Percentiles rank a stretch among this genome's conserved stretches.
Evolutionary conservation across 2,888 invertebrate species (phyloP).

Genomic region (Euproctis similis): DNA sequence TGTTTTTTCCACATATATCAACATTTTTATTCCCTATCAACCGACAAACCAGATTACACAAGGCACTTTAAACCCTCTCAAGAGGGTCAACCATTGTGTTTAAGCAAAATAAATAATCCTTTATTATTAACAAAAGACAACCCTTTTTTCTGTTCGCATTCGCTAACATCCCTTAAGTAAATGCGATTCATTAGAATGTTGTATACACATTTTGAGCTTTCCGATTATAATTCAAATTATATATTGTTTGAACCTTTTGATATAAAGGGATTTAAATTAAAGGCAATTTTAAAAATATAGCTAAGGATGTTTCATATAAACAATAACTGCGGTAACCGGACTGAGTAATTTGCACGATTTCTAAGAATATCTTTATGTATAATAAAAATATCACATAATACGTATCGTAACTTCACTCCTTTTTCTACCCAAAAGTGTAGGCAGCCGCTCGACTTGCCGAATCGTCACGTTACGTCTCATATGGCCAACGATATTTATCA

Average conservation of each 20-base stretch:
- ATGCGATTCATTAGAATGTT: not conserved
- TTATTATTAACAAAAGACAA: not conserved
- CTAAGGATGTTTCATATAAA: too few species aligned
- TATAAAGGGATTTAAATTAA: not conserved
- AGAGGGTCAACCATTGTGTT: constrained; percentile 1
- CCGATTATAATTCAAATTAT: not conserved
- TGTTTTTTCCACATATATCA: too few species aligned
- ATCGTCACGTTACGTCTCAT: too few species aligned
- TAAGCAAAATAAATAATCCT: constrained; percentile 1
- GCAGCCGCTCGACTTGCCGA: too few species aligned
- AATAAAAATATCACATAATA: too few species aligned
- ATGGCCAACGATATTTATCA: too few species aligned
- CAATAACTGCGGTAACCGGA: too few species aligned
- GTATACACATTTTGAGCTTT: not conserved
- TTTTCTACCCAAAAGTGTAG: too few species aligned
- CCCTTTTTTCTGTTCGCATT: not conserved
- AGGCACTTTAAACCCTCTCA: not conserved
- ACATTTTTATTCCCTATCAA: too few species aligned
- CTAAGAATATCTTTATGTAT: too few species aligned
- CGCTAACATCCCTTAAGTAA: not conserved
- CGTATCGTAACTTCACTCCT: too few species aligned
- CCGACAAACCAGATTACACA: not conserved
- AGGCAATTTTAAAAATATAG: not conserved
- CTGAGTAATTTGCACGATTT: too few species aligned
- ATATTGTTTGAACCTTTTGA: not conserved